phyloP scores from a whole-genome alignment of 2,888 invertebrate genomes.

The Helobdella robusta region DNA sequence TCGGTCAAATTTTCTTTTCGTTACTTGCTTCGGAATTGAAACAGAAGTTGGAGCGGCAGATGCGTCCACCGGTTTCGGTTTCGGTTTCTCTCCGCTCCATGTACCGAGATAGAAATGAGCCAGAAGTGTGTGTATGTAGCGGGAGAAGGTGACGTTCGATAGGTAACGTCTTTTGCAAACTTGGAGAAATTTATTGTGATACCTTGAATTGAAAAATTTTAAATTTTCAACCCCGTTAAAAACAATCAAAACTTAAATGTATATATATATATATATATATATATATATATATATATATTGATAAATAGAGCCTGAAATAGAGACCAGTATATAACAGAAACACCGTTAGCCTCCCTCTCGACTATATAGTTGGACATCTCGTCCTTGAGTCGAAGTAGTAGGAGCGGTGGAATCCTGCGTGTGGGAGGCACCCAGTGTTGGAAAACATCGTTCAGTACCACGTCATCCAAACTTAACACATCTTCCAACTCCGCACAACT shows the following conservation, averaged over 20 bases:
- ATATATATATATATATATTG: no score
- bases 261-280: no score
- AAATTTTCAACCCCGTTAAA: no score
- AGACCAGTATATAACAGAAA: constrained; percentile 33
- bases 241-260: no score
- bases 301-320: no score
- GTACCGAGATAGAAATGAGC: constrained; percentile 42
- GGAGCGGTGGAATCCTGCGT: constrained; percentile 39
- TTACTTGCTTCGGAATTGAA: constrained; percentile 24
- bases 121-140: constrained; percentile 38
- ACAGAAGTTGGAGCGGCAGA: background rate
- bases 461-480: constrained; percentile 34
- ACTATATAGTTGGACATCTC: constrained; percentile 36
- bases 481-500: constrained; percentile 37
- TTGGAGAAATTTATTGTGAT: constrained; percentile 35
- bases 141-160: constrained; percentile 8
- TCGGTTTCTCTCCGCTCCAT: constrained; percentile 40
- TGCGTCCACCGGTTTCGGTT: constrained; percentile 37
- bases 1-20: constrained; percentile 37
- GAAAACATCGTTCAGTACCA: constrained; percentile 35
- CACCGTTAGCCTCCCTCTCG: constrained; percentile 37
- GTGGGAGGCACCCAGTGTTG: constrained; percentile 39
- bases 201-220: no score
- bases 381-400: constrained; percentile 35
- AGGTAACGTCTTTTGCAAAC: constrained; percentile 33